Base-by-base conservation (phyloP, 2,888 invertebrate species). In the Chrysina gloriosa region DNA sequence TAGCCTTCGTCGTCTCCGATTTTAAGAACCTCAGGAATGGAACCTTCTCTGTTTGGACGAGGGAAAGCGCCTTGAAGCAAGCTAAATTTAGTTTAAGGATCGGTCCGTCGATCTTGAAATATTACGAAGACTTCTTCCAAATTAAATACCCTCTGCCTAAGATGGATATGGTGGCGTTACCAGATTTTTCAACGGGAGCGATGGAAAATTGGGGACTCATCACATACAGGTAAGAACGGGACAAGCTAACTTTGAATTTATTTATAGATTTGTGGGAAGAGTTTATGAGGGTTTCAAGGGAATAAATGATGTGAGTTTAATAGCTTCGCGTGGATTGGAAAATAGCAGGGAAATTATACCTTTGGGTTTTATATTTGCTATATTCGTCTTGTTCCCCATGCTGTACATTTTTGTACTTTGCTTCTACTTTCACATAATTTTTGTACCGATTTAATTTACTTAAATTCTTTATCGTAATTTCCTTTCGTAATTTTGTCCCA, bases 171-270 rank as follows among this genome's bases (percentile, higher is more conserved):
- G 91, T 95, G n/a, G 96, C 95, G 0, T 84, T 97, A 67, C 96
- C 96, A 0, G 96, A 96, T 81, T 96, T 96, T 79, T 89, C 90
- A 63, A 92, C 93, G 1, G 94, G 93, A 0, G 96, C 95, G 0
- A 96, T 96, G 95, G 96, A 94, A 80, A 94, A 94, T 79, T 94
- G 93, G 93, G 94, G 94, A 0, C 80, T 93, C 16, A 88, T 93
- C 6, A 92, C 92, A 0, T 94, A 89, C 81, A 88, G 90, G 90
- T 89, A 77, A 74, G 77, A 73, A 64, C 36, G 9, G 23, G n/a
- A 27, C n/a, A 4, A 9, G n/a, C 16, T 54, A 9, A n/a, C 19
- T 2, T 61, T 14, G 9, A 31, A 2, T 14, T 31, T 31, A 6
- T n/a, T n/a, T n/a, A n/a, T n/a, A n/a, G n/a, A n/a, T n/a, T n/a